A percentile compares a stretch with the other conserved stretches of the same genome.
Evolutionary conservation across 2,113 vertebrate species (phyloP).

Genomic region (Aptenodytes forsteri): DNA sequence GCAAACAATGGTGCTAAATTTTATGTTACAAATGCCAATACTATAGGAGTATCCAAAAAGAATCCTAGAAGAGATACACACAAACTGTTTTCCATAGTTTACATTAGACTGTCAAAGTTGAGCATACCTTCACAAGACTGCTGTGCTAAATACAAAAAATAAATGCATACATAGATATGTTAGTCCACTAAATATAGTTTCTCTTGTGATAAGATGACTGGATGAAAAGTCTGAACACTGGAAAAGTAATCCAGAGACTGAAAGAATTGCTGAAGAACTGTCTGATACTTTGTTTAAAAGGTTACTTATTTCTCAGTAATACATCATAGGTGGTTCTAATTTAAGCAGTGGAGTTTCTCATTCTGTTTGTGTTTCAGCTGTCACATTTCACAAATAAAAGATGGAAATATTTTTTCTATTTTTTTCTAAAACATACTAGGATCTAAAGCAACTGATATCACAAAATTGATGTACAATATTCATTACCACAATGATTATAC

Average conservation of each 20-base stretch:
- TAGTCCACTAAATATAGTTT: background rate
- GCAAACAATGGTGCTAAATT: background rate
- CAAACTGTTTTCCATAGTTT: background rate
- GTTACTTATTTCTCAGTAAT: background rate
- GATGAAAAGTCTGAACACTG: background rate
- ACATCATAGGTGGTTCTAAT: background rate
- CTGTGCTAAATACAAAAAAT: background rate
- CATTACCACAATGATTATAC: background rate
- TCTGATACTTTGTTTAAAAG: background rate
- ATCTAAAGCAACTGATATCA: background rate
- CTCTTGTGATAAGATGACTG: background rate
- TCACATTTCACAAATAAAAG: background rate
- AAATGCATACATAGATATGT: background rate
- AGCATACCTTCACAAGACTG: background rate
- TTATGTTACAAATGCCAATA: background rate
- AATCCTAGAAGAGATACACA: background rate
- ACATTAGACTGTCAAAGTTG: background rate
- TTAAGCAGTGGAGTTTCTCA: background rate
- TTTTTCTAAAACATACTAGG: background rate
- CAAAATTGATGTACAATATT: background rate
- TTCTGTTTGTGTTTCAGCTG: background rate
- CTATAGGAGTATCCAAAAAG: background rate
- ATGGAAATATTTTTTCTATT: background rate
- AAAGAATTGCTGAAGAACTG: background rate
- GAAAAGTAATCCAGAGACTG: background rate